Conservation (phyloP, 2,797 vertebrate species). For the Pyrocephalus nanus region DNA sequence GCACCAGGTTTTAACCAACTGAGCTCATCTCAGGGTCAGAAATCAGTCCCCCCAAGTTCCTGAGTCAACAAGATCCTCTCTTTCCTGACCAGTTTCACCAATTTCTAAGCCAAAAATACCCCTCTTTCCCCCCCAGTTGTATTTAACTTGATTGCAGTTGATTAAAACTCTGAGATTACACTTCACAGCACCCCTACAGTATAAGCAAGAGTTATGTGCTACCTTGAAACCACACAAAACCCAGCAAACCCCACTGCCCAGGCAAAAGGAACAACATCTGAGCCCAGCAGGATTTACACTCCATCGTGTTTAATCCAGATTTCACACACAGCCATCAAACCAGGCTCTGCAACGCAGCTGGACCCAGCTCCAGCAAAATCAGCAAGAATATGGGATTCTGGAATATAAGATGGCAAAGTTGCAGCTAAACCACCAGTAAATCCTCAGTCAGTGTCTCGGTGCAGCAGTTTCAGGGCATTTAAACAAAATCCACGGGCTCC, state of each 20-base stretch:
- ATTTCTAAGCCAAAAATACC: neutral
- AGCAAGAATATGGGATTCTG: neutral
- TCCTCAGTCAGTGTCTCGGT: neutral
- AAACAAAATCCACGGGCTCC: neutral
- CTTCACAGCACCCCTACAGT: neutral
- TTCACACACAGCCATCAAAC: neutral
- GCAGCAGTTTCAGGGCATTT: neutral
- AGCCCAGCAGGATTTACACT: neutral
- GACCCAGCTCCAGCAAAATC: neutral
- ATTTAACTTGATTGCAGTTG: accelerated
- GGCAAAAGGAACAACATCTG: neutral
- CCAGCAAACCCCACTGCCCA: neutral
- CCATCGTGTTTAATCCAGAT: neutral
- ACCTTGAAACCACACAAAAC: neutral
- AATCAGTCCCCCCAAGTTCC: neutral
- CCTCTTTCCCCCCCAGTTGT: neutral
- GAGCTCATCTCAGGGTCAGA: neutral
- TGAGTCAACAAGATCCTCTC: neutral
- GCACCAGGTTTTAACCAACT: neutral
- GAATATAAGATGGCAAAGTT: accelerated
- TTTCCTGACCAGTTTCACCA: neutral
- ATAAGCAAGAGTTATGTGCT: accelerated
- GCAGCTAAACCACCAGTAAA: neutral
- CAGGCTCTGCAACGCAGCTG: neutral
- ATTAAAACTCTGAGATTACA: neutral